phyloP scores from a whole-genome alignment of 2,888 invertebrate species.

The Chrysina gloriosa region DNA sequence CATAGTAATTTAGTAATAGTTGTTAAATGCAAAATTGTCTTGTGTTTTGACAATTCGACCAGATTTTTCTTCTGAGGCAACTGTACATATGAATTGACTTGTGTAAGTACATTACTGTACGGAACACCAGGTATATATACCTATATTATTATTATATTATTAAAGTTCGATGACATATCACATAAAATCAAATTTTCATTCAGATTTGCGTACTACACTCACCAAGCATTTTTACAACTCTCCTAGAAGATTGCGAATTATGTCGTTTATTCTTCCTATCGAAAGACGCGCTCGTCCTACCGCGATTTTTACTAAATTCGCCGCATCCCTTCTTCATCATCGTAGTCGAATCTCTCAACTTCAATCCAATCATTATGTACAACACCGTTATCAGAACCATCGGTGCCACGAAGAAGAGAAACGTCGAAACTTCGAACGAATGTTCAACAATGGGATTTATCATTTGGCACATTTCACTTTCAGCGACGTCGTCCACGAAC shows the following conservation, averaged over 20 bases:
- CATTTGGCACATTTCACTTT: constrained; percentile 63
- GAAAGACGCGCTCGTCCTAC: not conserved
- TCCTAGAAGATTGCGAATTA: constrained; percentile 62
- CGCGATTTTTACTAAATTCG: constrained; percentile 35
- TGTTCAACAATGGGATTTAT: constrained; percentile 71
- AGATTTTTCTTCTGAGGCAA: too few relatives aligned
- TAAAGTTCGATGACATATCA: too few relatives aligned
- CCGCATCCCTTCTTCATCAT: constrained; percentile 62
- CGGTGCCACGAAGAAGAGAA: constrained; percentile 86
- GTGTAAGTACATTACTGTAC: too few relatives aligned
- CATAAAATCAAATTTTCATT: not conserved
- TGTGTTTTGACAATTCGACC: too few relatives aligned
- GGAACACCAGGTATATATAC: too few relatives aligned
- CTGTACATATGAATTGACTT: too few relatives aligned
- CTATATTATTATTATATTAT: too few relatives aligned
- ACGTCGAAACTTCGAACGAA: constrained; percentile 83
- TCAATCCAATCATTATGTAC: constrained; percentile 81
- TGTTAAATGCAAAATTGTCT: too few relatives aligned
- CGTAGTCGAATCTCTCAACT: constrained; percentile 74
- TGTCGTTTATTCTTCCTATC: constrained; percentile 44
- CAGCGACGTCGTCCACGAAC: constrained; percentile 47
- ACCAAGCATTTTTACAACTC: constrained; percentile 84
- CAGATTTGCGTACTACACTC: too few relatives aligned
- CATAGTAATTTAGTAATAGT: too few relatives aligned
- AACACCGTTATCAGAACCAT: constrained; percentile 88